Percentiles rank a stretch among this genome's conserved stretches.
Conservation (phyloP, 2,113 vertebrate species). For the Stercorarius parasiticus region DNA sequence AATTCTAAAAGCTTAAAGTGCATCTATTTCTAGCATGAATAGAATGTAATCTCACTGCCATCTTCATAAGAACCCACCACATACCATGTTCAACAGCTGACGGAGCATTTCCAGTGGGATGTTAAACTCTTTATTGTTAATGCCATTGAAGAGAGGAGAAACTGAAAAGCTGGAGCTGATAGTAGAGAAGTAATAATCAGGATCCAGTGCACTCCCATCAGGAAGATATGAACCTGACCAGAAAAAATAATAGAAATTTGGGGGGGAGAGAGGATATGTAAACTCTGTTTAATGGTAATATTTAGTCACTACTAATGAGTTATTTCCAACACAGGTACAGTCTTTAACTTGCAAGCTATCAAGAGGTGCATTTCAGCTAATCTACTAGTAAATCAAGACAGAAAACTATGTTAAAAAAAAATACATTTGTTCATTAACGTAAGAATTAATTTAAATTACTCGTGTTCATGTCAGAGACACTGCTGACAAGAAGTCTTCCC, state of each 20-base stretch:
- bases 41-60: neutral
- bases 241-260: neutral
- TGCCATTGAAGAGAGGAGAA: constrained; percentile 87
- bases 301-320: neutral
- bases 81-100: constrained; percentile 87
- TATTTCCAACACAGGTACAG: neutral
- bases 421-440: neutral
- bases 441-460: neutral
- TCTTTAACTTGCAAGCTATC: neutral
- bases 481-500: neutral
- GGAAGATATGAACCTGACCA: constrained; percentile 85
- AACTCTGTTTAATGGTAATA: neutral
- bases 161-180: constrained; percentile 95
- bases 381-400: neutral
- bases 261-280: neutral
- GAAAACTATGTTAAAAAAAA: neutral
- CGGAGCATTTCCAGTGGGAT: constrained; percentile 85
- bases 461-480: neutral
- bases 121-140: constrained; percentile 83
- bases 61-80: neutral
- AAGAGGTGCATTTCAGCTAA: neutral
- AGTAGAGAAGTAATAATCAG: constrained; percentile 90
- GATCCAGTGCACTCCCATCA: constrained; percentile 84
- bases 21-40: neutral
- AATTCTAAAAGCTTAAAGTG: neutral